Base-by-base conservation (phyloP, 2,113 vertebrate genomes). In the rabbit (Oryctolagus cuniculus) region DNA sequence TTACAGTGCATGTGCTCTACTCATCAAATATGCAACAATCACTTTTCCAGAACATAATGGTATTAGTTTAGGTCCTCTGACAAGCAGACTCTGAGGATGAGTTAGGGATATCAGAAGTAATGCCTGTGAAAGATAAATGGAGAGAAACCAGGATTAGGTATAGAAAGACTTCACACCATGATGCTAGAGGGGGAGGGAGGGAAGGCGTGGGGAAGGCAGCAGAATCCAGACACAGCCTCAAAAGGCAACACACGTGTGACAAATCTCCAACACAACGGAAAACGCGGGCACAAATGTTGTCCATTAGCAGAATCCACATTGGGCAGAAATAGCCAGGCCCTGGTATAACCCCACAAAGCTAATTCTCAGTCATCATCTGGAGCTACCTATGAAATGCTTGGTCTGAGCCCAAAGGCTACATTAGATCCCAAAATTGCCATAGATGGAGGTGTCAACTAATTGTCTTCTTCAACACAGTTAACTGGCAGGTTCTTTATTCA, bases 1-100 rank as follows among this genome's bases (percentile, higher is more conserved):
- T 2, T 38, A 36, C 5, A 70, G 72, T 34, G 49, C 13, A 19
- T 67, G 15, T 34, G 10, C 25, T 75, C 53, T 77, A 34, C 25
- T 77, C 16, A 67, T 19, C 67, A 75, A 34, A 15, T 55, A 38
- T 16, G 90, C 66, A 77, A 93, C 66, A 91, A 63, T 67, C 27
- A 75, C 25, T 92, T 82, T 44, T 67, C 36, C 31, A 64, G 2
- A 84, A 36, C 36, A 87, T 51, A 81, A 53, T 80, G 19, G 15
- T 34, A 79, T 93, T 61, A 77, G 11, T 80, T 94, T 49, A 80
- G 66, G n/a, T 84, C 58, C 58, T 84, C 79, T 93, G 61, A 31
- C 44, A 90, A 64, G 16, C 25, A 79, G 69, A 83, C 55, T 70
- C 3, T 58, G 63, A 94, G n/a, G 66, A 93, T 63, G 31, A 87